Conservation (phyloP, 2,888 invertebrate genomes). For the Timema cristinae region DNA sequence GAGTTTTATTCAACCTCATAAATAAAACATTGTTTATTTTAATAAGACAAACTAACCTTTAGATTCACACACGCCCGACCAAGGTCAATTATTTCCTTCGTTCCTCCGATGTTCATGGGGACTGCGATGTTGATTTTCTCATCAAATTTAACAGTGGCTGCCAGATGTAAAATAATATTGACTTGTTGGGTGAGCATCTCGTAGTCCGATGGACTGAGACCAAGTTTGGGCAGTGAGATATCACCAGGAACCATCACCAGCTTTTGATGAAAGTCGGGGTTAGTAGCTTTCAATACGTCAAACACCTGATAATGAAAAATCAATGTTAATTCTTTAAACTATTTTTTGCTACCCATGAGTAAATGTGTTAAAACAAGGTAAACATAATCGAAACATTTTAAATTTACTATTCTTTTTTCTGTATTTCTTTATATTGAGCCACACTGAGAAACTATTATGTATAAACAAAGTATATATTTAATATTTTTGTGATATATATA, state of each 20-base stretch:
- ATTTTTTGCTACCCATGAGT: no score
- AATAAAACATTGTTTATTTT: no score
- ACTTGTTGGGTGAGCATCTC: background rate
- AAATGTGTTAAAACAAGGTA: no score
- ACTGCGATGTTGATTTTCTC: background rate
- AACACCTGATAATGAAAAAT: background rate
- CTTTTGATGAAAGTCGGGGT: background rate
- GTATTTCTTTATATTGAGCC: no score
- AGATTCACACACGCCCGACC: background rate
- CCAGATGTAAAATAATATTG: conserved; percentile 3
- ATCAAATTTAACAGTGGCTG: conserved; percentile 6
- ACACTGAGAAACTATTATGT: no score
- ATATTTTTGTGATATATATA: no score
- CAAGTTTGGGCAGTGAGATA: background rate
- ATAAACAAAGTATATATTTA: no score
- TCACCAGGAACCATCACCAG: conserved; percentile 1
- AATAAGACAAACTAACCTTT: background rate
- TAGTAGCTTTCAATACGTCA: background rate
- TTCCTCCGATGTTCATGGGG: background rate
- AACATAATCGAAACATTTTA: no score
- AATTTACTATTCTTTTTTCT: no score
- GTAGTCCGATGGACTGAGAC: conserved; percentile 12
- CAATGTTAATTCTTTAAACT: no score
- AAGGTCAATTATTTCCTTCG: background rate
- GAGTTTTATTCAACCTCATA: no score